These are phyloP conservation scores for Lathronympha strigana DNA, from an alignment of 2,888 invertebrate genomes.

Conservation along the genomic window DNA sequence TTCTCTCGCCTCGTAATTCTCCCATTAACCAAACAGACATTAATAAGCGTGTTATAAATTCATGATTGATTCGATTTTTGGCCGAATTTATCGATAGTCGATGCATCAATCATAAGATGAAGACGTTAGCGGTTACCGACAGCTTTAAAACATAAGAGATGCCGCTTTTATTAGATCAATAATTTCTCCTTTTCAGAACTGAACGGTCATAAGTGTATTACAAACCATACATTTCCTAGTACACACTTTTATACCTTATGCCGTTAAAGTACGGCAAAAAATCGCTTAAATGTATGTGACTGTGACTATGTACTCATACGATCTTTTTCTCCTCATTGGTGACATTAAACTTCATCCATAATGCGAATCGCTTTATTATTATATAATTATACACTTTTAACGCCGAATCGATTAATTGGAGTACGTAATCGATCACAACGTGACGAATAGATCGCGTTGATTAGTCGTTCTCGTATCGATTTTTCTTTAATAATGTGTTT, in stretches of 20 bases:
- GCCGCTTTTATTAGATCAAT: constrained; percentile 76
- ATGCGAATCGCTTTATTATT: constrained; percentile 75
- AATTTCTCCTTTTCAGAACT: constrained; percentile 45
- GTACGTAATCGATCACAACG: constrained; percentile 69
- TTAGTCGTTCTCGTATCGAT: constrained; percentile 42
- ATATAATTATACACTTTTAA: constrained; percentile 68
- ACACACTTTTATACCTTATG: background rate
- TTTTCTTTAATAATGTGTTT: constrained; percentile 46
- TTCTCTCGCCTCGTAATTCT: constrained; percentile 40
- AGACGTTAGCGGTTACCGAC: constrained; percentile 70
- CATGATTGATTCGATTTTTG: constrained; percentile 55
- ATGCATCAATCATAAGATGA: constrained; percentile 67
- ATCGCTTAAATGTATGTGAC: background rate
- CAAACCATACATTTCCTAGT: background rate
- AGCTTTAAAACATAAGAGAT: constrained; percentile 56
- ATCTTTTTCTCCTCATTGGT: constrained; percentile 11
- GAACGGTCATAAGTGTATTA: constrained; percentile 2
- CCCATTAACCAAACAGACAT: constrained; percentile 42
- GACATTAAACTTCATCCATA: constrained; percentile 56
- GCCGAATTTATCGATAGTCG: constrained; percentile 61
- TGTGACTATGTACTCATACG: background rate
- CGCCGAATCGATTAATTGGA: constrained; percentile 70
- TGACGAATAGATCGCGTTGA: constrained; percentile 62
- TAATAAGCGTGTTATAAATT: constrained; percentile 42
- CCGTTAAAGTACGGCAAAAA: background rate